These are phyloP conservation scores for Peucedramus taeniatus DNA, from an alignment of 2,113 vertebrate genomes.

Conservation along the genomic window DNA sequence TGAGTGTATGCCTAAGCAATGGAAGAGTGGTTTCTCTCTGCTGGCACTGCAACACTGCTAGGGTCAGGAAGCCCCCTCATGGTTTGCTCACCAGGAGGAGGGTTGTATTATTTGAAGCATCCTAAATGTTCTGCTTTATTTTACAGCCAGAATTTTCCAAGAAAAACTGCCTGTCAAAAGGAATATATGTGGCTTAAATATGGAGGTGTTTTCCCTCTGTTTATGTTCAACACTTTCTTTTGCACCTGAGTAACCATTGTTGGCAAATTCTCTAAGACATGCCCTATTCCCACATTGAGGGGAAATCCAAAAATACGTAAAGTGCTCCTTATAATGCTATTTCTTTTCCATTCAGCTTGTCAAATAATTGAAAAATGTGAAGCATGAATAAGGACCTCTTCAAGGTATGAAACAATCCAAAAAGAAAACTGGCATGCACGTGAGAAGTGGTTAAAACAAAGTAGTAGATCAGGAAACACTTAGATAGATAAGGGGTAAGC, in stretches of 20 bases:
- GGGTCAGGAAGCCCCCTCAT: slow-evolving; percentile 59
- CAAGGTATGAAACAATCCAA: slow-evolving; percentile 14
- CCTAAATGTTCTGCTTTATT: slow-evolving; percentile 44
- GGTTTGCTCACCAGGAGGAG: slow-evolving; percentile 53
- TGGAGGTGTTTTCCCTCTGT: not conserved
- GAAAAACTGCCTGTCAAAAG: not conserved
- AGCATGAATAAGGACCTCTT: slow-evolving; percentile 43
- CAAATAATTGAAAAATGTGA: slow-evolving; percentile 40
- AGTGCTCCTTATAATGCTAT: not conserved
- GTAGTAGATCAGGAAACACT: slow-evolving; percentile 4
- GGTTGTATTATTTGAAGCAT: slow-evolving; percentile 52
- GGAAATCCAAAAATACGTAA: slow-evolving; percentile 24
- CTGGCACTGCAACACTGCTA: slow-evolving; percentile 46
- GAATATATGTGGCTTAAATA: not conserved
- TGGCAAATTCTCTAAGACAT: slow-evolving; percentile 10
- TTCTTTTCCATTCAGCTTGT: slow-evolving; percentile 35
- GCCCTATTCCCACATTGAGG: not conserved
- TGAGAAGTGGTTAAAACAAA: slow-evolving; percentile 29
- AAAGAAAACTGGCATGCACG: not conserved
- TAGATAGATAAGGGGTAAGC: slow-evolving; percentile 21
- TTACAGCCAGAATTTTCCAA: not conserved
- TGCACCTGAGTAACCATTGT: slow-evolving; percentile 11
- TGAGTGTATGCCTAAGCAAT: slow-evolving; percentile 38
- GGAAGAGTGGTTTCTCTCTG: slow-evolving; percentile 57
- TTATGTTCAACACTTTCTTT: not conserved